Percentiles rank a stretch among this genome's conserved stretches.
These are phyloP conservation scores for Girardinus metallicus DNA, from an alignment of 2,797 vertebrate genomes.

Conservation along the genomic window DNA sequence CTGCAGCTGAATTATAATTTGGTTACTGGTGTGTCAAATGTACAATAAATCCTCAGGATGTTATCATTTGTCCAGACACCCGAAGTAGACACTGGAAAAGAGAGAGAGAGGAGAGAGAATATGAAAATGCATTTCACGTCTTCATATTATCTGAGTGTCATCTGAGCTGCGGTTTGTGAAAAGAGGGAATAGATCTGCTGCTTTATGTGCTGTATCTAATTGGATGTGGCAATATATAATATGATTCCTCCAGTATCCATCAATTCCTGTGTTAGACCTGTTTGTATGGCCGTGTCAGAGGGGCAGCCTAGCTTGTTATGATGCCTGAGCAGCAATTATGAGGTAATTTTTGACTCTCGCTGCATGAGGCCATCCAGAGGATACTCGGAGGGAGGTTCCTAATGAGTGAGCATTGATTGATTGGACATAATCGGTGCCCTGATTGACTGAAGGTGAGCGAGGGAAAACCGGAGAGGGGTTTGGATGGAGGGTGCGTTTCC, in stretches of 20 bases:
- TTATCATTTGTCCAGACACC: constrained; percentile 79
- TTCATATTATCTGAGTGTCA: constrained; percentile 61
- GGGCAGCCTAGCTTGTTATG: constrained; percentile 84
- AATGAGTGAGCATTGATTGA: constrained; percentile 83
- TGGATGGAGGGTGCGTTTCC: constrained; percentile 58
- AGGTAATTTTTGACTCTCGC: constrained; percentile 83
- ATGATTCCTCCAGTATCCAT: constrained; percentile 79
- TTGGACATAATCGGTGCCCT: constrained; percentile 76
- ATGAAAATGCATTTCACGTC: constrained; percentile 79
- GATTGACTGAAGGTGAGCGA: constrained; percentile 67
- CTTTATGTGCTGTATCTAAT: constrained; percentile 86
- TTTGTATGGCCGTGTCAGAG: constrained; percentile 77
- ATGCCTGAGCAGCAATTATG: constrained; percentile 86
- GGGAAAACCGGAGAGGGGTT: constrained; percentile 23
- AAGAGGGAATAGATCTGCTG: constrained; percentile 80
- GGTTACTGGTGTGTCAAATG: constrained; percentile 80
- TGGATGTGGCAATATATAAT: constrained; percentile 85
- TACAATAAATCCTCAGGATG: constrained; percentile 81
- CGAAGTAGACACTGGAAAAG: constrained; percentile 46
- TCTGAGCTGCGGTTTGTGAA: constrained; percentile 68
- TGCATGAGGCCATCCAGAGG: constrained; percentile 76
- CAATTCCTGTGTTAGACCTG: constrained; percentile 78
- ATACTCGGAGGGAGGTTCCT: constrained; percentile 80
- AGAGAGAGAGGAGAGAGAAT: constrained; percentile 57
- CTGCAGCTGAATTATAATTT: constrained; percentile 77